These are phyloP conservation scores for Malachius bipustulatus DNA, from an alignment of 2,888 invertebrate genomes.

Conservation along the genomic window DNA sequence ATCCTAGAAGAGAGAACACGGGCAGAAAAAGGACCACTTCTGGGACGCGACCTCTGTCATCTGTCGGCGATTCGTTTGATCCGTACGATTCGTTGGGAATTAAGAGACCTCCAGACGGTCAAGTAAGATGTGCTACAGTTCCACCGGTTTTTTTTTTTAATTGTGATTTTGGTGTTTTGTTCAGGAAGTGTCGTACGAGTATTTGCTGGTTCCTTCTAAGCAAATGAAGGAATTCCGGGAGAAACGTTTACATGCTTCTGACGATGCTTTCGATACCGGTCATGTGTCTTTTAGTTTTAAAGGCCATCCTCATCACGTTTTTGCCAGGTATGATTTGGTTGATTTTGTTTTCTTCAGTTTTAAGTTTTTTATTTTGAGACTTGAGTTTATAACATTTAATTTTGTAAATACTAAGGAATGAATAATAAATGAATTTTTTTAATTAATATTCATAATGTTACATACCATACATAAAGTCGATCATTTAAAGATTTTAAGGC, in stretches of 20 bases:
- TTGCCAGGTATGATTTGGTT: constrained; percentile 41
- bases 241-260: constrained; percentile 32
- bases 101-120: constrained; percentile 70
- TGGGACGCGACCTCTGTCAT: constrained; percentile 69
- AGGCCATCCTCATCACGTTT: constrained; percentile 38
- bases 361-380: too few species aligned
- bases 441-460: too few species aligned
- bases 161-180: constrained; percentile 19
- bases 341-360: constrained; percentile 7
- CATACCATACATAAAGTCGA: too few species aligned
- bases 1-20: constrained; percentile 23
- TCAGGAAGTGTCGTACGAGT: constrained; percentile 80
- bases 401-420: too few species aligned
- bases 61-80: constrained; percentile 72
- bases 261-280: constrained; percentile 30
- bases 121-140: constrained; percentile 37
- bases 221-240: constrained; percentile 38
- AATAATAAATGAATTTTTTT: too few species aligned
- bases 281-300: constrained; percentile 14
- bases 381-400: too few species aligned
- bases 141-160: constrained; percentile 2
- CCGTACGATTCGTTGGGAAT: constrained; percentile 78
- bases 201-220: constrained; percentile 66
- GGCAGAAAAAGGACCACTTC: constrained; percentile 71
- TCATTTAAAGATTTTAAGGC: too few species aligned